phyloP scores from a whole-genome alignment of 1,140 invertebrate genomes.

The Diorhabda sublineata region DNA sequence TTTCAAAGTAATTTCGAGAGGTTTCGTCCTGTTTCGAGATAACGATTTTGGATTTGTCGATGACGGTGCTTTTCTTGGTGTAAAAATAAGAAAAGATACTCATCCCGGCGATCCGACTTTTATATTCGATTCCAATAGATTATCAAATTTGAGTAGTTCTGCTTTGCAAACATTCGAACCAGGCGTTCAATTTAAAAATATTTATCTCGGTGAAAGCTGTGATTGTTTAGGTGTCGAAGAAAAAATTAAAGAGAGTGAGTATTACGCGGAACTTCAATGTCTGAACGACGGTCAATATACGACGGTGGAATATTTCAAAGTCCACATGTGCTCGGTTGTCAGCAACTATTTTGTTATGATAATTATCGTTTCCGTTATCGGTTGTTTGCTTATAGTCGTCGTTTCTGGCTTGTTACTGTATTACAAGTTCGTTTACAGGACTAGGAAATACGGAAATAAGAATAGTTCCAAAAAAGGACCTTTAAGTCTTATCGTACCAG shows the following conservation, averaged over 20 bases:
- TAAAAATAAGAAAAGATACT: constrained; percentile 52
- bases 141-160: constrained; percentile 53
- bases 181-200: constrained; percentile 53
- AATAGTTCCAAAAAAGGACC: constrained; percentile 42
- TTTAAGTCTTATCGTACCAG: constrained; percentile 66
- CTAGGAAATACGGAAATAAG: constrained; percentile 49
- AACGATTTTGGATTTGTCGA: constrained; percentile 57
- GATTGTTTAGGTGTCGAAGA: constrained; percentile 53
- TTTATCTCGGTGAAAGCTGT: constrained; percentile 59
- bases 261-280: constrained; percentile 39
- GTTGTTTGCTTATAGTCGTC: constrained; percentile 33
- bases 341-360: constrained; percentile 34
- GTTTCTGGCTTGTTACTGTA: constrained; percentile 25
- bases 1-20: constrained; percentile 59
- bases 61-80: constrained; percentile 58
- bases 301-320: constrained; percentile 37
- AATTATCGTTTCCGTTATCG: constrained; percentile 34
- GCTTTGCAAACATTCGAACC: constrained; percentile 57
- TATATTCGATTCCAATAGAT: constrained; percentile 62
- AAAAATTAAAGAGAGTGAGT: constrained; percentile 32
- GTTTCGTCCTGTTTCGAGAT: constrained; percentile 61
- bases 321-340: constrained; percentile 35
- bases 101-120: constrained; percentile 45
- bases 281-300: constrained; percentile 29
- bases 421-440: constrained; percentile 36